These are phyloP conservation scores for Latheticus oryzae DNA, from an alignment of 2,888 invertebrate species.

Conservation along the genomic window DNA sequence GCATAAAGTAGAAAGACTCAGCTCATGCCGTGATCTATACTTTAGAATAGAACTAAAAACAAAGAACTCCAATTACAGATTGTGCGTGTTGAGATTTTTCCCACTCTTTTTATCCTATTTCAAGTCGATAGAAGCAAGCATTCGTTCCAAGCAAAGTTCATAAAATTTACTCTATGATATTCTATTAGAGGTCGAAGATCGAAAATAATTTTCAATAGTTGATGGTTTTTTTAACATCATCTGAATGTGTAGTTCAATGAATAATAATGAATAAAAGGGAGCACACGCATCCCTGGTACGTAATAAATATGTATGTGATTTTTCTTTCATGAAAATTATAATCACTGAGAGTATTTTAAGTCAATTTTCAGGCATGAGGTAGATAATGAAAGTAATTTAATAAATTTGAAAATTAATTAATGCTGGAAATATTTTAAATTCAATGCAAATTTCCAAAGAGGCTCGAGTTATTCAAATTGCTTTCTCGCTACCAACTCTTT, in stretches of 20 bases:
- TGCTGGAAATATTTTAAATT: constrained; percentile 18
- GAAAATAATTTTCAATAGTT: constrained; percentile 14
- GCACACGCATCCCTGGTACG: constrained; percentile 4
- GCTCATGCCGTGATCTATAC: too few species aligned
- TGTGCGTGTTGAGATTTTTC: constrained; percentile 13
- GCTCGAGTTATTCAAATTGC: constrained; percentile 20
- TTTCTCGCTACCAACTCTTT: constrained; percentile 3
- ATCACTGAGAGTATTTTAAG: constrained; percentile 9
- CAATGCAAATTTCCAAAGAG: constrained; percentile 19
- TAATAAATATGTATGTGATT: constrained; percentile 31
- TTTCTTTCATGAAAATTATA: constrained; percentile 23
- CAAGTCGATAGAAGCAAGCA: constrained; percentile 14
- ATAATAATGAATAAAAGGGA: constrained; percentile 29
- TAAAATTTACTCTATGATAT: constrained; percentile 13
- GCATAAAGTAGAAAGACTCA: too few species aligned
- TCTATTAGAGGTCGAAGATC: constrained; percentile 9
- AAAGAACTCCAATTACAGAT: constrained; percentile 8
- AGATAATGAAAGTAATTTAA: constrained; percentile 32
- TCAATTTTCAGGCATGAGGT: constrained; percentile 19
- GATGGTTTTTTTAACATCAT: constrained; percentile 9
- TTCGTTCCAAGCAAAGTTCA: constrained; percentile 17
- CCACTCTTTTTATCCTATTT: constrained; percentile 18
- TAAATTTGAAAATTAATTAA: constrained; percentile 22
- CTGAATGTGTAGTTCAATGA: constrained; percentile 25
- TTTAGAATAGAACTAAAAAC: too few species aligned